These are phyloP conservation scores for Hemicrepidius hirtus DNA, from an alignment of 2,888 invertebrate genomes.

Conservation along the genomic window DNA sequence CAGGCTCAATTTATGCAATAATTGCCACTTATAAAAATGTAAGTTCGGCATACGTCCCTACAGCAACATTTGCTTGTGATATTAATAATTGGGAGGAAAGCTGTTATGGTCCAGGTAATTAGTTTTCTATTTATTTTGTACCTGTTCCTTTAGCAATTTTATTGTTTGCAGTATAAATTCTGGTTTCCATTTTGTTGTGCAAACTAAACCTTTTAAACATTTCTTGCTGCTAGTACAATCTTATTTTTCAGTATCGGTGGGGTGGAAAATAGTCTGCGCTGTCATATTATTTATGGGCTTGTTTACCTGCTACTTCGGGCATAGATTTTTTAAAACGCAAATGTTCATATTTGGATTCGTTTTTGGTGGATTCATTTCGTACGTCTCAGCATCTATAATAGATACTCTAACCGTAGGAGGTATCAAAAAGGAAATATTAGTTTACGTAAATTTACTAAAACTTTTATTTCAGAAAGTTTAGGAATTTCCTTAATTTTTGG, in stretches of 20 bases:
- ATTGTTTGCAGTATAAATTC: no score
- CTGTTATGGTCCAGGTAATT: conserved; percentile 75
- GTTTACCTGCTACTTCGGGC: conserved; percentile 79
- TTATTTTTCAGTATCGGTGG: conserved; percentile 70
- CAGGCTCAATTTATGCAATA: conserved; percentile 77
- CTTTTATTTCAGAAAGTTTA: conserved; percentile 71
- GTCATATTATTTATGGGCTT: conserved; percentile 77
- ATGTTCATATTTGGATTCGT: conserved; percentile 78
- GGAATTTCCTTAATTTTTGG: conserved; percentile 75
- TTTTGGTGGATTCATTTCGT: conserved; percentile 75
- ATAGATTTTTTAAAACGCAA: conserved; percentile 78
- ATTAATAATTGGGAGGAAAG: conserved; percentile 70
- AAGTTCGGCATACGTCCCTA: conserved; percentile 81
- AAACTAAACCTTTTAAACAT: no score
- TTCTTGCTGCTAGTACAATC: not conserved
- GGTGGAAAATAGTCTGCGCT: conserved; percentile 74
- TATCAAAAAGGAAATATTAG: conserved; percentile 17
- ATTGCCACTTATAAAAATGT: conserved; percentile 72
- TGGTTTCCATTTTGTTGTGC: no score
- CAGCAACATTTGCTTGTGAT: conserved; percentile 80
- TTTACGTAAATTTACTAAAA: not conserved
- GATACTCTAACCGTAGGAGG: conserved; percentile 29
- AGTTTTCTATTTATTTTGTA: conserved; percentile 54
- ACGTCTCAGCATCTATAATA: conserved; percentile 70
- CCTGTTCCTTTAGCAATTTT: not conserved